Evolutionary conservation across 2,113 vertebrate genomes (phyloP).

Genomic region (Onychostoma macrolepis): DNA sequence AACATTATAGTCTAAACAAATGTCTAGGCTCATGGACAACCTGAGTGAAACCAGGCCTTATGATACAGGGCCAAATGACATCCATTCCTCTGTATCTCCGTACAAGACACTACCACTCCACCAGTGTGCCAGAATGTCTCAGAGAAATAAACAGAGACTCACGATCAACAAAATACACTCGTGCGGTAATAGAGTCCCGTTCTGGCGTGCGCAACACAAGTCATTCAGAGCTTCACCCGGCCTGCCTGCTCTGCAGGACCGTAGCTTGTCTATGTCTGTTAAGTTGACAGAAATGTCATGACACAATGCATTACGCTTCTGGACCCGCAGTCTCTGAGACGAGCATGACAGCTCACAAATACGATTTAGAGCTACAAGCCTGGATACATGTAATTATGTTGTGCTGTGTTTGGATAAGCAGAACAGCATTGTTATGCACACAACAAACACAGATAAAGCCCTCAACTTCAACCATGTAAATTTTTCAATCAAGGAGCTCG

Average conservation of each 20-base stretch:
- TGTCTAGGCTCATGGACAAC: neutral
- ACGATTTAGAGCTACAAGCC: conserved; percentile 43
- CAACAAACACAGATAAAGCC: conserved; percentile 26
- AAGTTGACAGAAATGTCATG: conserved; percentile 65
- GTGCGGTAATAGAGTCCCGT: conserved; percentile 8
- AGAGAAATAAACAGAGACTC: conserved; percentile 25
- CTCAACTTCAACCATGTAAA: conserved; percentile 26
- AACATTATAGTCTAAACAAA: neutral
- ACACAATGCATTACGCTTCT: conserved; percentile 62
- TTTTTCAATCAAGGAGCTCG: conserved; percentile 36
- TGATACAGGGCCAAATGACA: conserved; percentile 33
- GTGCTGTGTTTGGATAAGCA: conserved; percentile 31
- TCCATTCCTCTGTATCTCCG: neutral
- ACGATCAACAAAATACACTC: neutral
- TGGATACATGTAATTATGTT: conserved; percentile 28
- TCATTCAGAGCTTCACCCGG: conserved; percentile 3
- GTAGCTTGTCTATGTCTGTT: conserved; percentile 64
- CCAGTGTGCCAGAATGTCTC: conserved; percentile 15
- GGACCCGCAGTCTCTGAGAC: conserved; percentile 55
- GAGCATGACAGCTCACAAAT: conserved; percentile 59
- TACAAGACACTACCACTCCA: conserved; percentile 4
- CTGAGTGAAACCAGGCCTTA: conserved; percentile 27
- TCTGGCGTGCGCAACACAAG: conserved; percentile 5
- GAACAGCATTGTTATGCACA: conserved; percentile 22
- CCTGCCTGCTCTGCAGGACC: conserved; percentile 42